A percentile compares a stretch with the other conserved stretches of the same genome.
These are phyloP conservation scores for Eulemur rufifrons DNA, from an alignment of 2,113 vertebrate species.

Conservation along the genomic window DNA sequence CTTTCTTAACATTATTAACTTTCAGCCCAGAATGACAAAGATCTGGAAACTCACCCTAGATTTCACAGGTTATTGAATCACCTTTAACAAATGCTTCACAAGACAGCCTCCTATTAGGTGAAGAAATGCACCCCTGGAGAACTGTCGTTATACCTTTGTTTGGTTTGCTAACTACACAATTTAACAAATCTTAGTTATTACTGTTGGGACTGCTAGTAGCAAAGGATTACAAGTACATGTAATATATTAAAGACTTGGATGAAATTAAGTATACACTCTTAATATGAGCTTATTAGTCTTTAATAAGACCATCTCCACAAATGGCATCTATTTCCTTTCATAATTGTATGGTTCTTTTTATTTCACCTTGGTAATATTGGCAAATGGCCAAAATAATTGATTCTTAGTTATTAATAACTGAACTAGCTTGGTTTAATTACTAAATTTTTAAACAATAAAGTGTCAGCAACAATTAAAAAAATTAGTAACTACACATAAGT, in stretches of 20 bases:
- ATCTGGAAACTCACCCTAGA: slow-evolving; percentile 69
- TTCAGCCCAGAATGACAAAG: slow-evolving; percentile 72
- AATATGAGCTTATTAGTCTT: slow-evolving; percentile 14
- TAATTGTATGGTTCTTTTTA: slow-evolving; percentile 41
- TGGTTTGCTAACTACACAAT: background rate
- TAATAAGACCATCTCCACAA: slow-evolving; percentile 23
- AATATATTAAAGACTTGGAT: slow-evolving; percentile 43
- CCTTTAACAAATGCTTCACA: slow-evolving; percentile 27
- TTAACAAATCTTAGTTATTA: slow-evolving; percentile 22
- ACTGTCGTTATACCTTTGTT: background rate
- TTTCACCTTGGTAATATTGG: slow-evolving; percentile 40
- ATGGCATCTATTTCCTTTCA: slow-evolving; percentile 41
- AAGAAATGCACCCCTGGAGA: background rate
- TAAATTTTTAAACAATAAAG: slow-evolving; percentile 35
- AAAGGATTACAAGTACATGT: background rate
- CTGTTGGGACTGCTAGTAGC: background rate
- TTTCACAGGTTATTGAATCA: slow-evolving; percentile 39
- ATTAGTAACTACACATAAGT: slow-evolving; percentile 41
- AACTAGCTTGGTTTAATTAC: slow-evolving; percentile 34
- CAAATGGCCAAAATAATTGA: slow-evolving; percentile 42
- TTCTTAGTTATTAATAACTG: slow-evolving; percentile 35
- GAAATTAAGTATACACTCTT: slow-evolving; percentile 28
- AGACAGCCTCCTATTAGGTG: background rate
- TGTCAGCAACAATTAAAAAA: slow-evolving; percentile 48
- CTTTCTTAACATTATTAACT: slow-evolving; percentile 60